Evolutionary conservation across 2,888 invertebrate species (phyloP).

Genomic region (Lepeophtheirus nordmannii): DNA sequence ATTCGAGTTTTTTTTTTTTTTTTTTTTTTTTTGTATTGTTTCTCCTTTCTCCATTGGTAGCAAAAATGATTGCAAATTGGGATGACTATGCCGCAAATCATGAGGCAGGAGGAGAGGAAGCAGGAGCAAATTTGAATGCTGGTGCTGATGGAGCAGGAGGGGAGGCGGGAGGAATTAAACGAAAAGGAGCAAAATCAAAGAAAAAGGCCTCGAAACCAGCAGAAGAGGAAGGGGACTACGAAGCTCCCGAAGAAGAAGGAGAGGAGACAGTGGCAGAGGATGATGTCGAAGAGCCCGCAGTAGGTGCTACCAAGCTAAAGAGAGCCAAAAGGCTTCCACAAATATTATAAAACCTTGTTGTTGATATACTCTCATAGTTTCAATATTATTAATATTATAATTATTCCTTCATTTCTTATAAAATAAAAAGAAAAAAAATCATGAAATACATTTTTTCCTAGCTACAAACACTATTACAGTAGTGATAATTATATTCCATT

Average conservation of each 20-base stretch:
- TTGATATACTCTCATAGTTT: no score
- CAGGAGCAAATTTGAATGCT: neutral
- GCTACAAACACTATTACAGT: no score
- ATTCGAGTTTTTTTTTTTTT: no score
- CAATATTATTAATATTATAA: no score
- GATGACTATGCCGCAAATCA: neutral
- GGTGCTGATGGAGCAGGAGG: neutral
- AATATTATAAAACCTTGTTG: no score
- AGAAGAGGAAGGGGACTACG: neutral
- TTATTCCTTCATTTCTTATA: no score
- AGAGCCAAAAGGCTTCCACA: no score
- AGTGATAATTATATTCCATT: no score
- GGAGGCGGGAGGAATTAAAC: neutral
- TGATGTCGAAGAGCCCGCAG: neutral
- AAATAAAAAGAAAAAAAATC: no score
- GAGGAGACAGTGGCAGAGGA: neutral
- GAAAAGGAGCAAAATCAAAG: neutral
- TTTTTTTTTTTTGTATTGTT: no score
- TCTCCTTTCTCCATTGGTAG: neutral
- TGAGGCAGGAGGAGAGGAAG: neutral
- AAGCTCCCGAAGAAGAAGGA: neutral
- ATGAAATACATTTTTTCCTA: no score
- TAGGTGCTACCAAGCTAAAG: no score
- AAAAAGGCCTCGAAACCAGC: neutral
- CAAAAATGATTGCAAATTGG: slow-evolving; percentile 2